These are phyloP conservation scores for Tiaroga cobitis DNA, from an alignment of 2,797 vertebrate genomes.

Conservation along the genomic window DNA sequence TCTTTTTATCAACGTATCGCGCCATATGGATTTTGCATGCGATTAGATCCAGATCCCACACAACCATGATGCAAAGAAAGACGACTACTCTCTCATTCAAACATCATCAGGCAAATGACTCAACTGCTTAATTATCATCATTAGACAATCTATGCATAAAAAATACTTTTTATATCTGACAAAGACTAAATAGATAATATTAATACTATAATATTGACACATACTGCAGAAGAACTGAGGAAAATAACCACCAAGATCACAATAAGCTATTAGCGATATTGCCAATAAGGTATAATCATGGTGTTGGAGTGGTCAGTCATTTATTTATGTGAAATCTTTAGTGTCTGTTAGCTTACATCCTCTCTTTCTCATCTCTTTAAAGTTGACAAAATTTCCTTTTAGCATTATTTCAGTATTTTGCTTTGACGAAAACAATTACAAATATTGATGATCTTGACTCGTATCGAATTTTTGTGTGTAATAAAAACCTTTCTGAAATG, in stretches of 20 bases:
- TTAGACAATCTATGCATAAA: background rate
- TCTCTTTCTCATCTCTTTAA: background rate
- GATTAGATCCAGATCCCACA: background rate
- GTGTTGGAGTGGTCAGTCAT: background rate
- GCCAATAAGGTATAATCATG: background rate
- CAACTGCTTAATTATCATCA: constrained; percentile 26
- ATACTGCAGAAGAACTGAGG: background rate
- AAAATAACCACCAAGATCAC: background rate
- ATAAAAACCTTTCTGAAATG: background rate
- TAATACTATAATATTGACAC: background rate
- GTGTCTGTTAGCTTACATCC: background rate
- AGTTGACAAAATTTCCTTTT: background rate
- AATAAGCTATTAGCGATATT: no score
- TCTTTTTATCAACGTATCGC: background rate
- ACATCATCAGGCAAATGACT: constrained; percentile 36
- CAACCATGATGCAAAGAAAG: background rate
- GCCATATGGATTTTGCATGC: background rate
- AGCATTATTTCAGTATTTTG: background rate
- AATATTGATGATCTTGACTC: background rate
- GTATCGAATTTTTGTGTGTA: background rate
- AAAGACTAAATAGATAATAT: background rate
- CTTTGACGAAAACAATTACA: background rate
- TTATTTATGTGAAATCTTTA: background rate
- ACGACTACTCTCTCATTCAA: constrained; percentile 22
- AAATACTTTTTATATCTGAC: background rate